phyloP scores from a whole-genome alignment of 2,888 invertebrate species.

The Diogma glabrata region DNA sequence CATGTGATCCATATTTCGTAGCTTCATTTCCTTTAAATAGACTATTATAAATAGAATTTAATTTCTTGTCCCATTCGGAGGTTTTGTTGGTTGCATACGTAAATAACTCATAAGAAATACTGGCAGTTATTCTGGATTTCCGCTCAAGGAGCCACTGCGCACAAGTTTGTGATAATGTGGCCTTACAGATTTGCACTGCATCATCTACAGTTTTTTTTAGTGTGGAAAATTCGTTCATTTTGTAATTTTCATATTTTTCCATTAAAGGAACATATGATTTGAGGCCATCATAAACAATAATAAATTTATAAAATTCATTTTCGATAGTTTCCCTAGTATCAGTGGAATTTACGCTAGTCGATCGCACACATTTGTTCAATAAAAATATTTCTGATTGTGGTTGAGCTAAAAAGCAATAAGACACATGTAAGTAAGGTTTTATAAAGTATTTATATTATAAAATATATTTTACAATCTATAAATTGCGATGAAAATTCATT shows the following conservation, averaged over 20 bases:
- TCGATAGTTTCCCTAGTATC: no score
- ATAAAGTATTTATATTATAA: no score
- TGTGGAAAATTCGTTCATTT: slow-evolving; percentile 19
- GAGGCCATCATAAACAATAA: not conserved
- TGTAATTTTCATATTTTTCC: slow-evolving; percentile 27
- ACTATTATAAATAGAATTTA: not conserved
- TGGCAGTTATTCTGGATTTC: not conserved
- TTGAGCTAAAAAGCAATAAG: no score
- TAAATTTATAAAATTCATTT: not conserved
- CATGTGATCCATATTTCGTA: slow-evolving; percentile 8
- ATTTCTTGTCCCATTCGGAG: slow-evolving; percentile 10
- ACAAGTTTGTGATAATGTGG: not conserved
- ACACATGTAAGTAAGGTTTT: no score
- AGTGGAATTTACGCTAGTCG: no score
- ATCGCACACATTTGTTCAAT: no score
- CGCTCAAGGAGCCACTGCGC: not conserved
- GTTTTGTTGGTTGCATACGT: not conserved
- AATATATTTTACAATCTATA: no score
- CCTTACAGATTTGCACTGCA: slow-evolving; percentile 4
- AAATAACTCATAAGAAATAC: not conserved
- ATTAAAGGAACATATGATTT: not conserved
- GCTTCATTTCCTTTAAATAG: slow-evolving; percentile 10
- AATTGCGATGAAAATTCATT: no score
- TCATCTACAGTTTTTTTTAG: slow-evolving; percentile 5
- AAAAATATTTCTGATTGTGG: no score